A percentile compares a stretch with the other conserved stretches of the same genome.
Evolutionary conservation across 1,140 invertebrate species (phyloP).

Genomic region (Nasonia giraulti): DNA sequence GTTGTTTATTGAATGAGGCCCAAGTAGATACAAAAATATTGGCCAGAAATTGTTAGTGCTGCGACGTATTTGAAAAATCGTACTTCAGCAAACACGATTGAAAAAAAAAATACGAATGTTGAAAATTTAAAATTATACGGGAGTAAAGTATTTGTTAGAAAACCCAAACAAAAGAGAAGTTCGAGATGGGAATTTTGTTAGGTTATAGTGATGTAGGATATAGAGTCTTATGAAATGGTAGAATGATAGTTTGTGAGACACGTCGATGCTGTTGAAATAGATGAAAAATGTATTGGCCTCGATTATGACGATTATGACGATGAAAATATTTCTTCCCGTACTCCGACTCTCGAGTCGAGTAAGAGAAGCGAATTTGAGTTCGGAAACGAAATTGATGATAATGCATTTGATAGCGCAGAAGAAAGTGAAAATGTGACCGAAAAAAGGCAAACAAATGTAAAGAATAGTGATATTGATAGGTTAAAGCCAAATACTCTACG

Average conservation of each 20-base stretch:
- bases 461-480: too few species aligned
- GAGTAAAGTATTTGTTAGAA: constrained; percentile 3
- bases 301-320: neutral
- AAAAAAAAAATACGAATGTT: neutral
- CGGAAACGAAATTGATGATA: neutral
- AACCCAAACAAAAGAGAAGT: neutral
- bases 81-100: too few species aligned
- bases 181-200: neutral
- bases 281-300: neutral
- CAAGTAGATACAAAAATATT: too few species aligned
- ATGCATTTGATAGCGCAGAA: neutral
- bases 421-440: neutral
- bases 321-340: neutral
- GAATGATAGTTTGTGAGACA: neutral
- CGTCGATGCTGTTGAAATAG: neutral
- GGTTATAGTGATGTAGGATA: neutral
- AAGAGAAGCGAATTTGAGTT: neutral
- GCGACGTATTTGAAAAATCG: too few species aligned
- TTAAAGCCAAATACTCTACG: too few species aligned
- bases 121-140: neutral
- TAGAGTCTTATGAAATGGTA: constrained; percentile 3
- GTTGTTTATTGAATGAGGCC: too few species aligned
- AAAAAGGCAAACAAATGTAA: neutral
- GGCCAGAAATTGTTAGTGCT: too few species aligned
- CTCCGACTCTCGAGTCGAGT: neutral